Conservation (phyloP, 1,140 invertebrate species). For the Bombus waltoni region DNA sequence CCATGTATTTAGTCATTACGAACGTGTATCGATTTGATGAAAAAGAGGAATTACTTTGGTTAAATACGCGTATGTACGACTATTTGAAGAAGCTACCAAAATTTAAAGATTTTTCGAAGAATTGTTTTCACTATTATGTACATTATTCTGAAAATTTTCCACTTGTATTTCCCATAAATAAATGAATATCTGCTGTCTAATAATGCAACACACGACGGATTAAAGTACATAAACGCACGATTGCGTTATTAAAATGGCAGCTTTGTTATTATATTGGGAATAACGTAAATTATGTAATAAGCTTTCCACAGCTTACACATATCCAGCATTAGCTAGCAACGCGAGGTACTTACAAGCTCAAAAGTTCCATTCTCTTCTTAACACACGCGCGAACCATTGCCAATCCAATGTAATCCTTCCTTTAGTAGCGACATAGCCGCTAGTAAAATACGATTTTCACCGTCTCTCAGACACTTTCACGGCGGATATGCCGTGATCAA, state of each 20-base stretch:
- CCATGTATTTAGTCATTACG: too few species aligned
- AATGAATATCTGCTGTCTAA: not conserved
- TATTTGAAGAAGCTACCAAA: too few species aligned
- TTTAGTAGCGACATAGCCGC: not conserved
- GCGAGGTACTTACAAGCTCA: not conserved
- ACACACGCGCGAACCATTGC: not conserved
- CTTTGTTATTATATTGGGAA: not conserved
- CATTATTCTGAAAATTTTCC: too few species aligned
- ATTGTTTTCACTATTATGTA: too few species aligned
- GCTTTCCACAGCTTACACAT: conserved; percentile 17
- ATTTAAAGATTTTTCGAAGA: too few species aligned
- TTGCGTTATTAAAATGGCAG: not conserved
- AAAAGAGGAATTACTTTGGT: too few species aligned
- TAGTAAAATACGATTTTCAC: conserved; percentile 20
- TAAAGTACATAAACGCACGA: too few species aligned
- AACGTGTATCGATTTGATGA: too few species aligned
- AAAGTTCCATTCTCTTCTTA: conserved; percentile 14
- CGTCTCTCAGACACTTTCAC: not conserved
- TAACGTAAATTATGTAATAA: conserved; percentile 15
- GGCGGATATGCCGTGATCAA: not conserved
- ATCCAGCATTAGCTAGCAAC: not conserved
- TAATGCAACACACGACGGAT: not conserved
- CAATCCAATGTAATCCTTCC: conserved; percentile 22
- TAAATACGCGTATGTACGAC: too few species aligned
- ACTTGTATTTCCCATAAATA: not conserved